Percentiles rank a stretch among this genome's conserved stretches.
Evolutionary conservation across 2,113 vertebrate genomes (phyloP).

Genomic region (Entelurus aequoreus): DNA sequence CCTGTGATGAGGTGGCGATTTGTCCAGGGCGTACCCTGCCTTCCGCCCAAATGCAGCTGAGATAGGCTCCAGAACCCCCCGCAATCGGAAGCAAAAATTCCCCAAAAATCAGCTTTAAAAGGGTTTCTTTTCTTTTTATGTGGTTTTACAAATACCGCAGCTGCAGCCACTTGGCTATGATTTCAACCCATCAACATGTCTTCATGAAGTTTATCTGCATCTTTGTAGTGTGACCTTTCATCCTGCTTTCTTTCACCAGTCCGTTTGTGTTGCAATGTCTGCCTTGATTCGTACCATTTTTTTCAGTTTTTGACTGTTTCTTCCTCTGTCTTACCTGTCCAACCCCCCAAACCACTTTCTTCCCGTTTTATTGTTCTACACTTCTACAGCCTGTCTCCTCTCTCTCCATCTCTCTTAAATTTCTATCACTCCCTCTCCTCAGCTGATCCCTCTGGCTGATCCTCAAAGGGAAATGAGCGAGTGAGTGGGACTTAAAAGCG

Average conservation of each 20-base stretch:
- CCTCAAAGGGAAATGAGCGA: constrained; percentile 65
- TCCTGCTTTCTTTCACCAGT: constrained; percentile 1
- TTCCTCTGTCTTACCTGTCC: constrained; percentile 24
- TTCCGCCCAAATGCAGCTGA: too few species aligned
- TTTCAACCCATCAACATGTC: not conserved
- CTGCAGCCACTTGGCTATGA: constrained; percentile 21
- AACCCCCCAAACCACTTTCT: not conserved
- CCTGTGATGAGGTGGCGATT: too few species aligned
- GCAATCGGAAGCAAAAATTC: constrained; percentile 13
- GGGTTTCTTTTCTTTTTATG: constrained; percentile 33
- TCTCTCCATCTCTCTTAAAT: constrained; percentile 39
- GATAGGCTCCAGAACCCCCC: too few species aligned
- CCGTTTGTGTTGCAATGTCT: constrained; percentile 1
- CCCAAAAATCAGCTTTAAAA: constrained; percentile 29
- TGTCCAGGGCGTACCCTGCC: too few species aligned
- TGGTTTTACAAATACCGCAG: constrained; percentile 23
- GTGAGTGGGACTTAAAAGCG: constrained; percentile 71
- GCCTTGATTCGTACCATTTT: constrained; percentile 4
- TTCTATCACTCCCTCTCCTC: constrained; percentile 58
- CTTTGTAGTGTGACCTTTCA: constrained; percentile 6
- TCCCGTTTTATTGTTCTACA: constrained; percentile 21
- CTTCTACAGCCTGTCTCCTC: constrained; percentile 46
- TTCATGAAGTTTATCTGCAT: not conserved
- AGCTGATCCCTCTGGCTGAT: constrained; percentile 71
- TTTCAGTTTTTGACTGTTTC: constrained; percentile 36